Evolutionary conservation across 2,888 invertebrate species (phyloP), one percentile per base, ranked within the genome.

Genomic region (Steinernema hermaphroditum): DNA sequence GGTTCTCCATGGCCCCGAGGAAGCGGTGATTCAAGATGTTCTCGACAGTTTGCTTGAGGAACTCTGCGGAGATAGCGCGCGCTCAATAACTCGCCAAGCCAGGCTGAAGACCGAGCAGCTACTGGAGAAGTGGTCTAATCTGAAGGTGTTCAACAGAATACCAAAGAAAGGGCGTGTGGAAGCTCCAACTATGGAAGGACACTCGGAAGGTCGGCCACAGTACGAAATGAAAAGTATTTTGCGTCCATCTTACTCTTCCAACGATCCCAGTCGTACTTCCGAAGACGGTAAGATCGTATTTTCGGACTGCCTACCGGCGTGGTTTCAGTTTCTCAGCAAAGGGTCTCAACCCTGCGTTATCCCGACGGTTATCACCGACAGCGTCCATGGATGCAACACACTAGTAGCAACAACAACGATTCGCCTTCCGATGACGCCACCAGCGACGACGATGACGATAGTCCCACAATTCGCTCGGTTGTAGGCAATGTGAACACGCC

Each of bases 221-320:
- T 62, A 62, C n/a, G 62, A 62, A 62, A 29, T 62, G 29, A 62
- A 34, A 32, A 62, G 62, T 32, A 62, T 62, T 62, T 16, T 62
- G 1, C 16, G 62, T 2, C 29, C 62, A 14, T 62, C 62, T 8
- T 32, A 62, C 29, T 2, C 34, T n/a, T n/a, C n/a, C n/a, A n/a
- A n/a, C 16, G 62, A 62, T 32, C 37, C 37, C 12, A 37, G 12
- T 37, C 37, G 37, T 12, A 37, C 6, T 37, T 37, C 37, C 37
- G 37, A 8, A 4, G 37, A 37, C 4, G 37, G 37, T 37, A 12
- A 37, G 37, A 37, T 8, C 12, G 37, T 12, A 37, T 6, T 16
- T 16, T 41, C 46, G n/a, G 46, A 16, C 6, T 46, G 16, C 22
- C 16, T 4, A 16, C 16, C 16, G 16, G 4, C n/a, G 4, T 16